A percentile compares a stretch with the other conserved stretches of the same genome.
Conservation (phyloP, 2,113 vertebrate species). For the Campylomormyrus tamandua region DNA sequence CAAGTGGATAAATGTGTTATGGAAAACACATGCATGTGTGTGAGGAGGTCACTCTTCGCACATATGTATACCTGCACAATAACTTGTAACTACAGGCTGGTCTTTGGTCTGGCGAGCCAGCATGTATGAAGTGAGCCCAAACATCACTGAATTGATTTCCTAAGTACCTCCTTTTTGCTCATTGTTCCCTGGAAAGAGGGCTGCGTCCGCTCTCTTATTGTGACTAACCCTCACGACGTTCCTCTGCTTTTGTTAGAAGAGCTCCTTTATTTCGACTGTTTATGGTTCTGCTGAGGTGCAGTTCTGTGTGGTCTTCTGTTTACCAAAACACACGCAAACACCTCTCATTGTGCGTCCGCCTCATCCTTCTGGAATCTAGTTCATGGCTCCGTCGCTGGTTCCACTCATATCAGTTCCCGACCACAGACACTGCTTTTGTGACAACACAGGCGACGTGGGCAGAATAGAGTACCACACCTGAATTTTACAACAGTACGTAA, state of each 20-base stretch:
- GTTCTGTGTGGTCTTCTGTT: constrained; percentile 58
- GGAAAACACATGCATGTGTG: background rate
- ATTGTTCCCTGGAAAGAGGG: constrained; percentile 25
- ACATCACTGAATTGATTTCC: constrained; percentile 42
- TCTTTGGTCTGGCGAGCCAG: constrained; percentile 27
- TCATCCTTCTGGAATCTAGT: constrained; percentile 19
- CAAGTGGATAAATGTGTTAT: background rate
- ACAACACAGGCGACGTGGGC: background rate
- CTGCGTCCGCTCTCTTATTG: constrained; percentile 30
- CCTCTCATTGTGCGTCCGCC: constrained; percentile 24
- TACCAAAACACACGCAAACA: constrained; percentile 45
- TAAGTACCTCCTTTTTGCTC: constrained; percentile 41
- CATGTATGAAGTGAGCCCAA: constrained; percentile 37
- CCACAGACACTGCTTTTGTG: background rate
- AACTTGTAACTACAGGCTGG: constrained; percentile 29
- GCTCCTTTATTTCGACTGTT: constrained; percentile 53
- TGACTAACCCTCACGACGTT: constrained; percentile 34
- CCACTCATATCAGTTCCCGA: background rate
- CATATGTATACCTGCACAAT: constrained; percentile 13
- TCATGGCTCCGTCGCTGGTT: background rate
- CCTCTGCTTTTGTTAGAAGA: constrained; percentile 46
- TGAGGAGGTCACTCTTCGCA: background rate
- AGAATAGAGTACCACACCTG: background rate
- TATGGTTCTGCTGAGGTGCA: constrained; percentile 49
- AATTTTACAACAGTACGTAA: background rate